A percentile compares a stretch with the other conserved stretches of the same genome.
Conservation (phyloP, 2,797 vertebrate species). For the Gymnodraco acuticeps region DNA sequence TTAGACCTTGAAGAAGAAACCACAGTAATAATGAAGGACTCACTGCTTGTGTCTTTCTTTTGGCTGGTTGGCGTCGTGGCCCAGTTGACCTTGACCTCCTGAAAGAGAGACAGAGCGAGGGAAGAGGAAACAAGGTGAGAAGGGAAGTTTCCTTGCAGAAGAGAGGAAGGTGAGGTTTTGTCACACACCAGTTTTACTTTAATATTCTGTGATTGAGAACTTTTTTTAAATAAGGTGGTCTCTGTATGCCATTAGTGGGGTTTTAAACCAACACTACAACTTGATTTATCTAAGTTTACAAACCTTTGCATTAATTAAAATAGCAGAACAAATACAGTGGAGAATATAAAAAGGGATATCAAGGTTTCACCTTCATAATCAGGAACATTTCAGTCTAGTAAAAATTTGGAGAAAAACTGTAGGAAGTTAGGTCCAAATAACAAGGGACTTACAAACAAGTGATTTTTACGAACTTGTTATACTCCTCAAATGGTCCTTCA, state of each 20-base stretch:
- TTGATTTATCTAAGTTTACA: conserved; percentile 61
- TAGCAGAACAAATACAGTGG: conserved; percentile 72
- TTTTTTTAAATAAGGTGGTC: conserved; percentile 51
- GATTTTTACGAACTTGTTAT: conserved; percentile 86
- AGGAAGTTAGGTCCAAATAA: conserved; percentile 87
- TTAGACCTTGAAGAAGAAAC: background rate
- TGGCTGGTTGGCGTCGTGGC: conserved; percentile 99
- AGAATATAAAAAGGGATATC: conserved; percentile 72
- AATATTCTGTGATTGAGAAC: conserved; percentile 62
- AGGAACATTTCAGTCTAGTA: conserved; percentile 79
- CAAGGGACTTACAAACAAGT: conserved; percentile 87
- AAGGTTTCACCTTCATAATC: conserved; percentile 77
- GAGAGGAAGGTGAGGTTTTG: conserved; percentile 60
- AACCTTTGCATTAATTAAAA: conserved; percentile 66
- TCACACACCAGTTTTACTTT: conserved; percentile 77
- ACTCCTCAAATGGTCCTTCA: conserved; percentile 89
- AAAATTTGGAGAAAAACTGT: conserved; percentile 83
- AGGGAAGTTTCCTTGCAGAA: background rate
- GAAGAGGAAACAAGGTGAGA: conserved; percentile 53
- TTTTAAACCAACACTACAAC: conserved; percentile 67
- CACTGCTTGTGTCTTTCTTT: conserved; percentile 99
- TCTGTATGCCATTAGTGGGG: conserved; percentile 56
- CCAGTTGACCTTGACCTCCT: conserved; percentile 99
- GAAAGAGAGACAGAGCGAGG: conserved; percentile 69
- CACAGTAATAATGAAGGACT: conserved; percentile 70